Evolutionary conservation across 1,140 invertebrate genomes (phyloP).

Genomic region (Plutomurus gul): DNA sequence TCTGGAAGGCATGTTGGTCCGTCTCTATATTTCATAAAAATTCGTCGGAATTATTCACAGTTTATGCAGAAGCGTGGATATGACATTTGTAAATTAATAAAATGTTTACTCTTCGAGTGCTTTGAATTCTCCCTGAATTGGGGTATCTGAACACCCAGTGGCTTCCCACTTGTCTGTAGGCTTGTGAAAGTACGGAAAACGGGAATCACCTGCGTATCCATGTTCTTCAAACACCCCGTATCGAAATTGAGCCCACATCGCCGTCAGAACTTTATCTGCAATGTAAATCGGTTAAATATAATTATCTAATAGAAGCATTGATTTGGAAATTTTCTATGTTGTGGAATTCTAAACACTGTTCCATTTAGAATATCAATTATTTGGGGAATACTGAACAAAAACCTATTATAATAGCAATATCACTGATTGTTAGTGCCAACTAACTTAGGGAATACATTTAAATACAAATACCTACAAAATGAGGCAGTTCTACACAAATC

Average conservation of each 20-base stretch:
- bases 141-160: neutral
- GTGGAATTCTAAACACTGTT: too few relatives aligned
- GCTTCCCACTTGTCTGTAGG: slow-evolving; percentile 31
- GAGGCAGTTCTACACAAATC: neutral
- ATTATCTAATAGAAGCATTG: neutral
- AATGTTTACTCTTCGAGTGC: neutral
- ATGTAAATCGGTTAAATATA: neutral
- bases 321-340: too few relatives aligned
- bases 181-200: slow-evolving; percentile 40
- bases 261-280: slow-evolving; percentile 16
- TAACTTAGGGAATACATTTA: too few relatives aligned
- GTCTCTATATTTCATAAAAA: neutral
- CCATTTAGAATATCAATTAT: too few relatives aligned
- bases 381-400: too few relatives aligned
- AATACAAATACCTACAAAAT: too few relatives aligned
- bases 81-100: too few relatives aligned
- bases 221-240: slow-evolving; percentile 41
- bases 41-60: neutral
- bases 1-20: neutral
- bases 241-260: slow-evolving; percentile 32
- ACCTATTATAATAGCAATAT: neutral
- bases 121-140: neutral
- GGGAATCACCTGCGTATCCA: neutral
- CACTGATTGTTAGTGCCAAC: neutral
- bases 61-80: too few relatives aligned